Evolutionary conservation across 2,113 vertebrate genomes (phyloP), one percentile per base, ranked within the genome.

Genomic region (Protobothrops flavoviridis): DNA sequence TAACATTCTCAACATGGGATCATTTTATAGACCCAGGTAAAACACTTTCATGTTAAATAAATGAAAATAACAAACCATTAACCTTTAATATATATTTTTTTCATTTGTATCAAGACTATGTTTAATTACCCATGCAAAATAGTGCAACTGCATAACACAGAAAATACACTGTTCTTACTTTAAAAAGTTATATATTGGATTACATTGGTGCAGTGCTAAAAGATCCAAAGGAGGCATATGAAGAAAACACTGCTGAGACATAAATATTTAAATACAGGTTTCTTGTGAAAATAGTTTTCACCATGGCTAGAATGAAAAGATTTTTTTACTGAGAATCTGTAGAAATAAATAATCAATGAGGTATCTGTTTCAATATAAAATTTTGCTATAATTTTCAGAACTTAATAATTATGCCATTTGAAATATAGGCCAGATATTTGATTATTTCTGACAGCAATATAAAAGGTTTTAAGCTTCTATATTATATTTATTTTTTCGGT

Each of bases 111-210:
- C 91, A 94, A 94, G 96, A 92, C 89, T 90, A 85, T 59, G 89
- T 94, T 97, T 97, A 97, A 95, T 96, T 97, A 92, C 88, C 96
- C 85, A 74, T 91, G 53, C 94, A 95, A 96, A 97, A 96, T 94
- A 94, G 95, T 11, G 3, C 95, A 45, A 89, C 61, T 39, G 29
- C 57, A 33, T 45, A 94, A 92, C 52, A n/a, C 17, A 55, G 48
- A 88, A 88, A 88, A 53, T 55, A 29, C 1, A 53, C 33, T 7
- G 0, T 88, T 88, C 17, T 53, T 17, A n/a, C 26, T 88, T 29
- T 21, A 26, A 53, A 53, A 87, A 26, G 50, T 88, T 88, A 29
- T 15, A 53, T 53, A 88, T 52, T n/a, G 50, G 15, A 17, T 20
- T 53, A 53, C 29, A 88, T n/a, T 52, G 29, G 1, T 88, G 48